Percentiles rank a stretch among this genome's conserved stretches.
phyloP scores from a whole-genome alignment of 2,797 vertebrate species.

The Zalophus californianus region DNA sequence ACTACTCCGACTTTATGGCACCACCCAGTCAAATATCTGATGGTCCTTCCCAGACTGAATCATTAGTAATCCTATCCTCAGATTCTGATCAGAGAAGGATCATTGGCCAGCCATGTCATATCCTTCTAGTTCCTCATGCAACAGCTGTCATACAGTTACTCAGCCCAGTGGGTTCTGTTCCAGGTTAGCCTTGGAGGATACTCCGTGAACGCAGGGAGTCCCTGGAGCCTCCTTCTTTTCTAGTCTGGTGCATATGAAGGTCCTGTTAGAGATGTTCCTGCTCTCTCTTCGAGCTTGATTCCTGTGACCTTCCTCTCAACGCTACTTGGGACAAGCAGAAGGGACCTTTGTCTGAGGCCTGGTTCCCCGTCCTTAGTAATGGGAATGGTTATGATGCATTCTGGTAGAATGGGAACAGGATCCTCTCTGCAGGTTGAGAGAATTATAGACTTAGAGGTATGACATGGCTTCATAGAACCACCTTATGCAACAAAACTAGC shows the following conservation, averaged over 20 bases:
- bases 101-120: not conserved
- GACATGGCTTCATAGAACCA: not conserved
- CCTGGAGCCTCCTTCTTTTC: not conserved
- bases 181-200: not conserved
- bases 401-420: not conserved
- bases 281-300: not conserved
- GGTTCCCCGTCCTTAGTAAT: not conserved
- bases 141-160: not conserved
- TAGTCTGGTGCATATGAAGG: not conserved
- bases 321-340: not conserved
- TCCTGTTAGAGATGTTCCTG: not conserved
- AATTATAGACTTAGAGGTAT: not conserved
- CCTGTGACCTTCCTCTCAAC: not conserved
- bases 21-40: not conserved
- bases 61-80: not conserved
- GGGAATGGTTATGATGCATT: not conserved
- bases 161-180: not conserved
- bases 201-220: not conserved
- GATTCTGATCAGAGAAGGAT: not conserved
- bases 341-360: not conserved
- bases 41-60: constrained; percentile 16
- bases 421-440: not conserved
- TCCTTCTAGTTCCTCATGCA: not conserved
- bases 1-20: constrained; percentile 23
- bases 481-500: not conserved